Conservation (phyloP, 2,113 vertebrate species). For the Pardalotus punctatus region DNA sequence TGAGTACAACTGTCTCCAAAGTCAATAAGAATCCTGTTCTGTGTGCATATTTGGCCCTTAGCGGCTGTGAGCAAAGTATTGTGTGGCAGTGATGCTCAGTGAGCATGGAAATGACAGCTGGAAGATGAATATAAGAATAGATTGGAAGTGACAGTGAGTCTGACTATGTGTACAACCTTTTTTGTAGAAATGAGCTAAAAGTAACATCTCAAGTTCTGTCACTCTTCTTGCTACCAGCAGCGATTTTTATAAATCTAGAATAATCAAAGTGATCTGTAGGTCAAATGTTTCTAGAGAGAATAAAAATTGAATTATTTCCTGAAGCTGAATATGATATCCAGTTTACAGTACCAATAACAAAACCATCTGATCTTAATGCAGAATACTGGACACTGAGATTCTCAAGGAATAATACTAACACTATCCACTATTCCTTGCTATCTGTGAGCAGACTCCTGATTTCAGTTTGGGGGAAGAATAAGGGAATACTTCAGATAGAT, state of each 20-base stretch:
- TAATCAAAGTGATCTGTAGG: not conserved
- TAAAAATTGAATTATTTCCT: conserved; percentile 23
- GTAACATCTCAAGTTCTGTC: not conserved
- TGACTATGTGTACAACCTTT: not conserved
- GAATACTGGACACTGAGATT: not conserved
- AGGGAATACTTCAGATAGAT: not conserved
- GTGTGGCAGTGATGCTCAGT: not conserved
- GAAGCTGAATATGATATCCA: not conserved
- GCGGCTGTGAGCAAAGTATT: not conserved
- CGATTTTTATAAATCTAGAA: conserved; percentile 1
- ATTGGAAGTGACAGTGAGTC: conserved; percentile 12
- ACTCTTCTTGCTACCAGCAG: not conserved
- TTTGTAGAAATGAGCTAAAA: not conserved
- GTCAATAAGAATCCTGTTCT: not conserved
- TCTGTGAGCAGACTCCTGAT: not conserved
- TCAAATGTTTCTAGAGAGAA: not conserved
- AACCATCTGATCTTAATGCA: not conserved
- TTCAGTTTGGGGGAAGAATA: not conserved
- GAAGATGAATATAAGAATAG: conserved; percentile 1
- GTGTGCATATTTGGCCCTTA: not conserved
- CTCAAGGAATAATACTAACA: not conserved
- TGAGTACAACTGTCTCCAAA: not conserved
- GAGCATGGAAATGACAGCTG: not conserved
- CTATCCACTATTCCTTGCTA: not conserved
- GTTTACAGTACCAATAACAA: not conserved